These are phyloP conservation scores for Coleophora deauratella DNA, from an alignment of 2,888 invertebrate species.

Conservation along the genomic window DNA sequence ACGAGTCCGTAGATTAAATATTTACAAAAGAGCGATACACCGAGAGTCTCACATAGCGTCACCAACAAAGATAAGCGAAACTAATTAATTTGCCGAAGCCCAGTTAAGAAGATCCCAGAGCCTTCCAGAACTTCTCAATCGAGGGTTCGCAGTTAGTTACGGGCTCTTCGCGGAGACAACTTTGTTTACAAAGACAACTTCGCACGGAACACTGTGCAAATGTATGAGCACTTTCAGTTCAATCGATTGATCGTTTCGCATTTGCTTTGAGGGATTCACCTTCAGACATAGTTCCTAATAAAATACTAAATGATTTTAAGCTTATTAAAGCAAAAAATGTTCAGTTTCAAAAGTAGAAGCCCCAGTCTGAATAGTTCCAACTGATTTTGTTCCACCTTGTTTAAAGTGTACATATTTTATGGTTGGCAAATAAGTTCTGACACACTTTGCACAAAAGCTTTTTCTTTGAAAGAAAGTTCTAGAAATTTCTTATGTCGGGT, in stretches of 20 bases:
- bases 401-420: no score
- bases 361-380: no score
- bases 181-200: slow-evolving; percentile 9
- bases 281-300: no score
- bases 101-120: slow-evolving; percentile 25
- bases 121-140: slow-evolving; percentile 30
- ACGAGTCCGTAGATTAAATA: neutral
- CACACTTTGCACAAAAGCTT: no score
- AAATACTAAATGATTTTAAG: no score
- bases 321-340: no score
- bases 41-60: slow-evolving; percentile 6
- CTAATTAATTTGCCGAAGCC: slow-evolving; percentile 34
- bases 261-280: neutral
- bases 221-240: no score
- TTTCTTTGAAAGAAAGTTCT: no score
- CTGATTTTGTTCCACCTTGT: no score
- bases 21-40: neutral
- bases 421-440: no score
- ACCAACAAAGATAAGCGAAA: slow-evolving; percentile 21
- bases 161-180: slow-evolving; percentile 20
- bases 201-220: neutral
- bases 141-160: slow-evolving; percentile 18
- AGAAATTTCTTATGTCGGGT: no score
- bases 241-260: neutral
- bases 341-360: no score